A percentile compares a stretch with the other conserved stretches of the same genome.
Conservation (phyloP, 2,888 invertebrate genomes). For the Drosophila flavopinicola region DNA sequence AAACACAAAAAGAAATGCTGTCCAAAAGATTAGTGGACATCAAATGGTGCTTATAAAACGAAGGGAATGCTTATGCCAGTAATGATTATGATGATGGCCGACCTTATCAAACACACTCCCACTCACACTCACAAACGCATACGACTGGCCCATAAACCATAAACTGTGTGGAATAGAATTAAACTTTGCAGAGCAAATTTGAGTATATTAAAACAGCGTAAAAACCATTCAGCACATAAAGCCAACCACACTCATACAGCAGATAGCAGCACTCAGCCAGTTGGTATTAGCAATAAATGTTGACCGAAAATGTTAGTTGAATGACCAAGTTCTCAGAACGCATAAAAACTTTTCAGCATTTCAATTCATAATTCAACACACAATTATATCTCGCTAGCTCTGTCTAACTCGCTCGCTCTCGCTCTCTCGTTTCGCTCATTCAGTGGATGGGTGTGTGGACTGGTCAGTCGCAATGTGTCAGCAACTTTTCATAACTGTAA, state of each 20-base stretch:
- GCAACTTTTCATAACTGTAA: constrained; percentile 70
- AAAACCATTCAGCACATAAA: constrained; percentile 24
- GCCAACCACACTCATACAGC: constrained; percentile 12
- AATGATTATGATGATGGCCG: background rate
- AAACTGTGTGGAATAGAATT: constrained; percentile 4
- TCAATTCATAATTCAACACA: constrained; percentile 76
- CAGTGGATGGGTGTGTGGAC: background rate
- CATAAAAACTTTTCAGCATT: constrained; percentile 73
- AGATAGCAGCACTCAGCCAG: constrained; percentile 15
- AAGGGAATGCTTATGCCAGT: background rate
- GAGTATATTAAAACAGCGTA: constrained; percentile 57
- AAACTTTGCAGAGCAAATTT: constrained; percentile 36
- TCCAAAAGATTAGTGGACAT: too few relatives aligned
- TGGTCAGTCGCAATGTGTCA: constrained; percentile 62
- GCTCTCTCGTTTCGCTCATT: background rate
- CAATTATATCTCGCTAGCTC: constrained; percentile 60
- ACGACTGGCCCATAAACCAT: constrained; percentile 6
- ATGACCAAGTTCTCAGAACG: constrained; percentile 44
- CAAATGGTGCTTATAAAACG: background rate
- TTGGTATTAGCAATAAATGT: constrained; percentile 66
- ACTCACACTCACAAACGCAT: background rate
- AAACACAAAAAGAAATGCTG: too few relatives aligned
- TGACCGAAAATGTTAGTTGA: constrained; percentile 65
- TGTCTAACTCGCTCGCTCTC: constrained; percentile 20
- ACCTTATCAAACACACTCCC: background rate